Evolutionary conservation across 2,888 invertebrate species (phyloP).

Genomic region (Oithona nana): DNA sequence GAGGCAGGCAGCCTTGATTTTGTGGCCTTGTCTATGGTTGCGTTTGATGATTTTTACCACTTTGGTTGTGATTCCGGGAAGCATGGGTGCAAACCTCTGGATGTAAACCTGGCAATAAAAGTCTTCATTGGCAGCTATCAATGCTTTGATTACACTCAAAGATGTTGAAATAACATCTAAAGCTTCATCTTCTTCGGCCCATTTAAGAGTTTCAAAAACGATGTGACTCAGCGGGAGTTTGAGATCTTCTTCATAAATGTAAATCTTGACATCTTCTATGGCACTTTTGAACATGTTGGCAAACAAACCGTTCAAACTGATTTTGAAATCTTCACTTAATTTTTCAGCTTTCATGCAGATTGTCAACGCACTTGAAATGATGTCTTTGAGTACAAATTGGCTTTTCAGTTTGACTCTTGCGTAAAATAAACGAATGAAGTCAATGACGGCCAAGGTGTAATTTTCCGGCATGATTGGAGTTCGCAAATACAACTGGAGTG

Average conservation of each 20-base stretch:
- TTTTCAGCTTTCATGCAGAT: not conserved
- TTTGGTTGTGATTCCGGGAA: not conserved
- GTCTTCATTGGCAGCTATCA: not conserved
- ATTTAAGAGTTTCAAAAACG: not conserved
- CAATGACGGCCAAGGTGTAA: not conserved
- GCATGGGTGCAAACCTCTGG: not conserved
- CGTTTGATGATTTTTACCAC: not conserved
- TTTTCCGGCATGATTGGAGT: constrained; percentile 4
- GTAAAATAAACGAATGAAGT: not conserved
- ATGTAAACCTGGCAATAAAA: not conserved
- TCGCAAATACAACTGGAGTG: constrained; percentile 2
- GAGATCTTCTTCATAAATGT: not conserved
- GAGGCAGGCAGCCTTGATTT: not conserved
- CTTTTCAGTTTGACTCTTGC: not conserved
- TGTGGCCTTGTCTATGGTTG: not conserved
- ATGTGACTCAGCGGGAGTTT: not conserved
- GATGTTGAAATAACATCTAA: not conserved
- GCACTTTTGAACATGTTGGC: not conserved
- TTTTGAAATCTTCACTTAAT: constrained; percentile 3
- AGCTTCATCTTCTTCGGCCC: not conserved
- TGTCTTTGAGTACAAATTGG: constrained; percentile 9
- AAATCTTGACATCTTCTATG: not conserved
- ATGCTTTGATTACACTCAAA: not conserved
- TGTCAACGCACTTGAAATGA: not conserved
- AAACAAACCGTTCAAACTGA: not conserved